These are phyloP conservation scores for Smithornis capensis DNA, from an alignment of 2,113 vertebrate species.

Conservation along the genomic window DNA sequence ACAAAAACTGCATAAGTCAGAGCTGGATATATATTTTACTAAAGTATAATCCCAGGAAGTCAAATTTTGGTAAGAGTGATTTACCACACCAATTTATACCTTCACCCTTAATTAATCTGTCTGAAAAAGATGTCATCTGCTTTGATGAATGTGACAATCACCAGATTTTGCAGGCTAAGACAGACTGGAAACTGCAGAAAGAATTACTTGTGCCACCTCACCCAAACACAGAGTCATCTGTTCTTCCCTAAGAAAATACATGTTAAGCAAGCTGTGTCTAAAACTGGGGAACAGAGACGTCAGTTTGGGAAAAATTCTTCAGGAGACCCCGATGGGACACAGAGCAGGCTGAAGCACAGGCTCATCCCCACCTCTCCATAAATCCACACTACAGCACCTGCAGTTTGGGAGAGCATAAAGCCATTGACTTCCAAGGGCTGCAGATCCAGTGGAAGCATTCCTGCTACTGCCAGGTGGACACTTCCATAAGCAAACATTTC, in stretches of 20 bases:
- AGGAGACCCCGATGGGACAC: not conserved
- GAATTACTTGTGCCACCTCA: not conserved
- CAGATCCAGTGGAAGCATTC: not conserved
- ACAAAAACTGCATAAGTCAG: not conserved
- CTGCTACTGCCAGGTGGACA: not conserved
- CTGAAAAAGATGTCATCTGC: not conserved
- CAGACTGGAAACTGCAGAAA: not conserved
- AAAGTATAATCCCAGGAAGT: not conserved
- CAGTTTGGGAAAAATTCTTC: not conserved
- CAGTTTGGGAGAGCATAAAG: not conserved
- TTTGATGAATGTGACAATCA: not conserved
- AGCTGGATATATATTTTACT: not conserved
- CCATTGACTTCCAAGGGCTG: not conserved
- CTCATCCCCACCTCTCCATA: not conserved
- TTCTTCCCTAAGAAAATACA: not conserved
- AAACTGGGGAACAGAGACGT: not conserved
- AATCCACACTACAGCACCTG: not conserved
- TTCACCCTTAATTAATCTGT: constrained; percentile 26
- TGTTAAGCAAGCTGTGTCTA: not conserved
- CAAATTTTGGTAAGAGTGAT: not conserved
- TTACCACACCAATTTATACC: not conserved
- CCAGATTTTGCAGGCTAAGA: not conserved
- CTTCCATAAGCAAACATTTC: not conserved
- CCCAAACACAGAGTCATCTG: not conserved
- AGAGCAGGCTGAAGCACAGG: not conserved